Conservation (phyloP, 2,113 vertebrate genomes). For the Hiodon tergisus region DNA sequence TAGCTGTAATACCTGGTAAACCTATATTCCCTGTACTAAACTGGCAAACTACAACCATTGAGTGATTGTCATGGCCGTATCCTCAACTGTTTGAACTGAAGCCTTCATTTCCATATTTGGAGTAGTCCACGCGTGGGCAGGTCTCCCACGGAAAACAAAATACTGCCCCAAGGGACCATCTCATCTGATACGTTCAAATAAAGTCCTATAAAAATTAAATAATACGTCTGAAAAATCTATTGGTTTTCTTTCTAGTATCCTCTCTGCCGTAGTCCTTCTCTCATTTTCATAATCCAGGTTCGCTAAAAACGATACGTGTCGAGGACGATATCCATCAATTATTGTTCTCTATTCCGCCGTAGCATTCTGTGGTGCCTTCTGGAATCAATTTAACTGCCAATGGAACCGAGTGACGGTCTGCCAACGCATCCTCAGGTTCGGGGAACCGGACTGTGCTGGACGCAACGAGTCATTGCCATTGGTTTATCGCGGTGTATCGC, state of each 20-base stretch:
- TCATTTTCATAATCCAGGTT: slow-evolving; percentile 16
- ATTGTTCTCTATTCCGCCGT: slow-evolving; percentile 32
- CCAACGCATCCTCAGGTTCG: slow-evolving; percentile 41
- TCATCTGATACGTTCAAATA: neutral
- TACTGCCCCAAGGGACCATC: neutral
- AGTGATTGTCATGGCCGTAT: slow-evolving; percentile 10
- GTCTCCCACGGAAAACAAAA: slow-evolving; percentile 3
- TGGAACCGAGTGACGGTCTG: neutral
- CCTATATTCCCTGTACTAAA: neutral
- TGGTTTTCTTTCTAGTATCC: neutral
- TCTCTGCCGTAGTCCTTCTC: neutral
- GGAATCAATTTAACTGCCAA: slow-evolving; percentile 18
- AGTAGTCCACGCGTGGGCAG: neutral
- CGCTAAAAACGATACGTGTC: neutral
- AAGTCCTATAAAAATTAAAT: neutral
- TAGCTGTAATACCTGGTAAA: neutral
- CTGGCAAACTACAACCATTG: neutral
- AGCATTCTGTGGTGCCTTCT: neutral
- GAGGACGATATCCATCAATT: slow-evolving; percentile 36
- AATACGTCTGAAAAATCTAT: neutral
- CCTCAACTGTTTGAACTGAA: neutral
- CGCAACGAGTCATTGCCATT: slow-evolving; percentile 48
- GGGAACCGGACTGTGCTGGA: slow-evolving; percentile 50
- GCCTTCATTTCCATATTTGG: slow-evolving; percentile 13
- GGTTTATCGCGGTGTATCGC: slow-evolving; percentile 44